Conservation (phyloP, 2,113 vertebrate genomes). For the Suricata suricatta region DNA sequence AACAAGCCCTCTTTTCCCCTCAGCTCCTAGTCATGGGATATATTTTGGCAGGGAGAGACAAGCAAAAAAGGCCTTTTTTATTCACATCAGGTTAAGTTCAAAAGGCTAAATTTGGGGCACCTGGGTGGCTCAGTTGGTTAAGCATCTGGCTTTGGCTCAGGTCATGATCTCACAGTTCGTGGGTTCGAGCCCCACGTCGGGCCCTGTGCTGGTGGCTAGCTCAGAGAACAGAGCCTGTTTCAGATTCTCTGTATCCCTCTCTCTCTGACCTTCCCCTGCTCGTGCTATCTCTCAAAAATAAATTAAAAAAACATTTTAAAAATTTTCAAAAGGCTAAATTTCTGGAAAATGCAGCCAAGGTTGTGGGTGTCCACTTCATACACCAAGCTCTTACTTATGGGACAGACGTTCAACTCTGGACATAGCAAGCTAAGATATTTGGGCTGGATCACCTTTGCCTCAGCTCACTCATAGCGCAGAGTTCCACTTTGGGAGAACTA, state of each 20-base stretch:
- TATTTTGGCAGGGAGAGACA: not conserved
- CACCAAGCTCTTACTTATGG: rapidly evolving
- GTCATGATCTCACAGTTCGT: no score
- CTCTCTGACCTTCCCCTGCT: no score
- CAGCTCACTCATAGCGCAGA: not conserved
- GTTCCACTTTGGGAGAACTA: not conserved
- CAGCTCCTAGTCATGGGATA: not conserved
- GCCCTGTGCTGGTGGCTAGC: no score
- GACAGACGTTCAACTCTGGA: not conserved
- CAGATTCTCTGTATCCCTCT: no score
- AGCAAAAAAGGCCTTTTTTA: not conserved
- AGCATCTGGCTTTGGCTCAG: no score
- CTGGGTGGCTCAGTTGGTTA: no score
- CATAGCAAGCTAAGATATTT: not conserved
- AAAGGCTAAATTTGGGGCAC: not conserved
- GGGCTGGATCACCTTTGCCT: rapidly evolving
- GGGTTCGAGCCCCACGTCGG: no score
- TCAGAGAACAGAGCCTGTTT: no score
- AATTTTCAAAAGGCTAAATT: not conserved
- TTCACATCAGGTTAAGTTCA: not conserved
- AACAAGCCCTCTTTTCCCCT: not conserved
- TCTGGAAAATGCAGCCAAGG: not conserved
- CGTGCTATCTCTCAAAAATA: no score
- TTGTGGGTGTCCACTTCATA: not conserved
- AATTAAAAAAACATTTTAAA: no score